Conservation (phyloP, 2,888 invertebrate species). For the Thalpophila matura region DNA sequence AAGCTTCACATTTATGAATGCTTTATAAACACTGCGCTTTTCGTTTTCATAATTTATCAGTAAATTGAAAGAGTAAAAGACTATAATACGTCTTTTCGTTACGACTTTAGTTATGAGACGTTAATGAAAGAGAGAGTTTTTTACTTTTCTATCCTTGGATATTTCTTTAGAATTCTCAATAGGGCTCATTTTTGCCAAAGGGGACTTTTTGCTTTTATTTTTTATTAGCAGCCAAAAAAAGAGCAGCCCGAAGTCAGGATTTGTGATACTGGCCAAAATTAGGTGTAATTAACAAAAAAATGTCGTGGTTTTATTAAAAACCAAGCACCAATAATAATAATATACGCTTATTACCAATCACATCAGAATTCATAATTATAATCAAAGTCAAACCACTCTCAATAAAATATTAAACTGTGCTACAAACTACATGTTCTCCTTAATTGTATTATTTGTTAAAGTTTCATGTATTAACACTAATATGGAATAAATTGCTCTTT, state of each 20-base stretch:
- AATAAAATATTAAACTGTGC: slow-evolving; percentile 11
- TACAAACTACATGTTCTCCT: neutral
- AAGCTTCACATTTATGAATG: neutral
- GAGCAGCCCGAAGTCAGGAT: too few relatives aligned
- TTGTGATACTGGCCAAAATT: too few relatives aligned
- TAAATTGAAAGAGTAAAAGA: neutral
- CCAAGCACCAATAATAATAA: slow-evolving; percentile 4
- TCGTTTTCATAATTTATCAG: neutral
- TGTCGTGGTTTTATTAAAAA: slow-evolving; percentile 23
- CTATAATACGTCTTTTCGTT: too few relatives aligned
- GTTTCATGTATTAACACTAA: slow-evolving; percentile 17
- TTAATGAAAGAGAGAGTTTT: slow-evolving; percentile 6
- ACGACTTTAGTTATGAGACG: neutral
- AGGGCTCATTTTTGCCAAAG: slow-evolving; percentile 7
- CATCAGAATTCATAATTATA: slow-evolving; percentile 14
- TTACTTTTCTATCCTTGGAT: slow-evolving; percentile 3
- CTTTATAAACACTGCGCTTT: neutral
- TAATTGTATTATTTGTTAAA: slow-evolving; percentile 15
- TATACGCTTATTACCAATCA: slow-evolving; percentile 9
- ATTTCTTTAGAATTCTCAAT: slow-evolving; percentile 10
- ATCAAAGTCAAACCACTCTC: neutral
- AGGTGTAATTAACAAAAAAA: too few relatives aligned
- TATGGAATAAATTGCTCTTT: slow-evolving; percentile 14
- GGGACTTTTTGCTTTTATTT: slow-evolving; percentile 5
- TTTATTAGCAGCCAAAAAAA: too few relatives aligned